Percentiles rank a stretch among this genome's conserved stretches.
These are phyloP conservation scores for Cordylochernes scorpioides DNA, from an alignment of 2,888 invertebrate species.

Conservation along the genomic window DNA sequence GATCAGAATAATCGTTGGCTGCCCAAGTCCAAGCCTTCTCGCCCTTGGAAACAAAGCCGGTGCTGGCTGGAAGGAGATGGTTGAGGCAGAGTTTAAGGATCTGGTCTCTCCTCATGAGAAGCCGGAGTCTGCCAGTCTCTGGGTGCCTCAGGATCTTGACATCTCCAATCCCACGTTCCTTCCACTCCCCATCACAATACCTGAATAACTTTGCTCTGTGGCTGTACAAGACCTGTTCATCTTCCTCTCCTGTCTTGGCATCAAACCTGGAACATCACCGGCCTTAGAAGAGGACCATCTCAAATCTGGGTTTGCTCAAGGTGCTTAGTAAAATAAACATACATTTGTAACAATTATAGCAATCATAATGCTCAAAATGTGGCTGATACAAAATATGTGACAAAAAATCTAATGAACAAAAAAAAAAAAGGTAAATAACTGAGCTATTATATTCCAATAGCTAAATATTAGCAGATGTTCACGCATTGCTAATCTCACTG, in stretches of 20 bases:
- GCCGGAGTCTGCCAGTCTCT: slow-evolving; percentile 25
- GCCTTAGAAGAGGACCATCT: no score
- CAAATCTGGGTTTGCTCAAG: no score
- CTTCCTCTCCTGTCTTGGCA: slow-evolving; percentile 19
- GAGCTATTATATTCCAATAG: no score
- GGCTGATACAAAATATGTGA: no score
- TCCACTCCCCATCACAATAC: slow-evolving; percentile 23
- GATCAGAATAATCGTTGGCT: slow-evolving; percentile 35
- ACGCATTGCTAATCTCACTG: no score
- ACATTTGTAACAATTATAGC: no score
- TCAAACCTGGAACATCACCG: slow-evolving; percentile 7
- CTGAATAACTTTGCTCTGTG: slow-evolving; percentile 23
- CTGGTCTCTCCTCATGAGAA: slow-evolving; percentile 76
- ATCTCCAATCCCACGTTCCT: slow-evolving; percentile 26
- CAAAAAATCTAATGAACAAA: no score
- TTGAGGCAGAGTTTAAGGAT: slow-evolving; percentile 55
- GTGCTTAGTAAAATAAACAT: no score
- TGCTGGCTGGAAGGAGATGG: slow-evolving; percentile 37
- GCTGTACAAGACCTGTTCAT: slow-evolving; percentile 19
- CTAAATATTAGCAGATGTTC: no score
- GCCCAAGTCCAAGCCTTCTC: slow-evolving; percentile 52
- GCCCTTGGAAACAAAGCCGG: slow-evolving; percentile 43
- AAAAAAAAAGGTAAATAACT: no score
- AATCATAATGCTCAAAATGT: no score
- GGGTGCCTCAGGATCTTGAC: slow-evolving; percentile 25